phyloP scores from a whole-genome alignment of 2,113 vertebrate genomes.

The Panthera tigris region DNA sequence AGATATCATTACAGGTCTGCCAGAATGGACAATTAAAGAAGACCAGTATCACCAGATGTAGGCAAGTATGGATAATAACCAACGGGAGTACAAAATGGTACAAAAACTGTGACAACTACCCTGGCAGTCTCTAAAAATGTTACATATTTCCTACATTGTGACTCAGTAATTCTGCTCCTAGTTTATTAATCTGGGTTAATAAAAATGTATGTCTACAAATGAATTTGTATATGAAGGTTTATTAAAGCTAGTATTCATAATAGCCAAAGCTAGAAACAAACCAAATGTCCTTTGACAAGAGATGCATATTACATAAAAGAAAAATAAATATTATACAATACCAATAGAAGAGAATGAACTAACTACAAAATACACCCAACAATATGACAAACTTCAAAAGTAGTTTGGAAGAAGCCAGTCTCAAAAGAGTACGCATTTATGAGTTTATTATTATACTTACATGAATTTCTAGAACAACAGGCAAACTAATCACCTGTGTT shows the following conservation, averaged over 20 bases:
- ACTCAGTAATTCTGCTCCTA: neutral
- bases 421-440: neutral
- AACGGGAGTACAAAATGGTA: neutral
- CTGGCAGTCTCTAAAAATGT: neutral
- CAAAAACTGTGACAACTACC: neutral
- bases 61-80: neutral
- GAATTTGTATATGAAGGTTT: neutral
- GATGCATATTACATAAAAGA: neutral
- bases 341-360: neutral
- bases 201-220: neutral
- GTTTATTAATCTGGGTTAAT: neutral
- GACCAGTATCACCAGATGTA: neutral
- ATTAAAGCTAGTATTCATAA: neutral
- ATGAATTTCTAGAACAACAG: neutral
- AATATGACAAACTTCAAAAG: neutral
- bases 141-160: neutral
- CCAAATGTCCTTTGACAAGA: neutral
- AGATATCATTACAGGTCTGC: neutral
- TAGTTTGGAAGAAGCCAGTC: neutral
- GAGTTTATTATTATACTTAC: neutral
- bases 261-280: neutral
- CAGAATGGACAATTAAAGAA: neutral
- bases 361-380: neutral
- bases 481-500: neutral
- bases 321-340: neutral